Conservation (phyloP, 2,797 vertebrate species). For the Otolemur crassicaudatus region DNA sequence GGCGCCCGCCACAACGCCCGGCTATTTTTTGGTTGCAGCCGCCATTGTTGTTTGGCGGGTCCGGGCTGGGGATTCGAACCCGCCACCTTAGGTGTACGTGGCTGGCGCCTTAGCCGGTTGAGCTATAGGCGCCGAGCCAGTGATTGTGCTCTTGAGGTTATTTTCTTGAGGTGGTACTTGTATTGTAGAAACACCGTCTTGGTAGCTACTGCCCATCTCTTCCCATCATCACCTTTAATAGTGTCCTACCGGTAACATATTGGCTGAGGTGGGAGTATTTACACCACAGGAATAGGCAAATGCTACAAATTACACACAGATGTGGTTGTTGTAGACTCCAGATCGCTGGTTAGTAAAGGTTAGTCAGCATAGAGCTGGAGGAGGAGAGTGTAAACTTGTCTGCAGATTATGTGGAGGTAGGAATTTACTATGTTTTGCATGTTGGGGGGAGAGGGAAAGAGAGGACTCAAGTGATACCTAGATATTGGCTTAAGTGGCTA, state of each 20-base stretch:
- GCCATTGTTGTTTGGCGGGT: no score
- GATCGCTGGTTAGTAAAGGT: background rate
- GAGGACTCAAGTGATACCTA: no score
- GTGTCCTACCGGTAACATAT: accelerated
- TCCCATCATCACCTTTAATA: background rate
- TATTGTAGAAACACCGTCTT: accelerated
- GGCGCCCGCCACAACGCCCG: no score
- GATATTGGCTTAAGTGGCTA: accelerated
- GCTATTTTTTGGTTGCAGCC: no score
- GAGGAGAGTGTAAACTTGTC: background rate
- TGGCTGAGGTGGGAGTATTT: no score
- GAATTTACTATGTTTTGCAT: no score
- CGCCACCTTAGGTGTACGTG: no score
- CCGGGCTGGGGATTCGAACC: no score
- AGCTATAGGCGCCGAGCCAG: no score
- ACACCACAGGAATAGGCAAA: background rate
- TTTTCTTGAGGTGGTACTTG: background rate
- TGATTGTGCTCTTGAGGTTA: background rate
- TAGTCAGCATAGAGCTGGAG: accelerated
- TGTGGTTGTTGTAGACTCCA: no score
- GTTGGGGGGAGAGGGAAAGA: background rate
- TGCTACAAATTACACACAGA: accelerated
- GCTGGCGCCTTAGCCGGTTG: no score
- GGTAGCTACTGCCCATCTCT: accelerated
- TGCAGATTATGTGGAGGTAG: accelerated